Evolutionary conservation across 2,888 invertebrate species (phyloP).

Genomic region (Diloba caeruleocephala): DNA sequence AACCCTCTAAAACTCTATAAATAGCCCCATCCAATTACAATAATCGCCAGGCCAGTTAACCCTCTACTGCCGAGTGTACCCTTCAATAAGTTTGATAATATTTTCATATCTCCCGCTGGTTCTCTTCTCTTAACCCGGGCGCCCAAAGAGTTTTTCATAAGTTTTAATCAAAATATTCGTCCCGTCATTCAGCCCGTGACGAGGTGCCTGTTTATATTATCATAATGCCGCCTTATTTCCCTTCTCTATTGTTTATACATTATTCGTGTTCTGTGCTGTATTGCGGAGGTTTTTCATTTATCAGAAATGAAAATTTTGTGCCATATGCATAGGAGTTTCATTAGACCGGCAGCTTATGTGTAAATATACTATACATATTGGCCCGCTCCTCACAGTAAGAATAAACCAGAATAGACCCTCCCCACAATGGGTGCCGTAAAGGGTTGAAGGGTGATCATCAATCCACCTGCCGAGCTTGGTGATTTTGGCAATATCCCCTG

Average conservation of each 20-base stretch:
- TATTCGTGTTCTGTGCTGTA: slow-evolving; percentile 39
- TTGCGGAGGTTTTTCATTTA: slow-evolving; percentile 37
- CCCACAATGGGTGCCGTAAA: too few species aligned
- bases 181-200: slow-evolving; percentile 58
- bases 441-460: too few species aligned
- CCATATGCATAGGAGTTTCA: slow-evolving; percentile 18
- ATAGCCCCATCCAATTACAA: slow-evolving; percentile 54
- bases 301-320: slow-evolving; percentile 35
- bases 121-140: slow-evolving; percentile 31
- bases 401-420: too few species aligned
- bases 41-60: slow-evolving; percentile 46
- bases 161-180: slow-evolving; percentile 76
- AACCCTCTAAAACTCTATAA: slow-evolving; percentile 29
- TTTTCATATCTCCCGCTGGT: slow-evolving; percentile 47
- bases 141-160: slow-evolving; percentile 66
- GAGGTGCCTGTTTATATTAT: slow-evolving; percentile 65
- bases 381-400: too few species aligned
- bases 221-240: slow-evolving; percentile 67
- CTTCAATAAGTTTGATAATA: slow-evolving; percentile 57
- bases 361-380: too few species aligned
- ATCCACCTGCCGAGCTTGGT: too few species aligned
- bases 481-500: too few species aligned
- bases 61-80: slow-evolving; percentile 33
- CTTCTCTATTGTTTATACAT: slow-evolving; percentile 58
- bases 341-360: background rate